Percentiles rank a stretch among this genome's conserved stretches.
Evolutionary conservation across 2,888 invertebrate genomes (phyloP).

Genomic region (Clitarchus hookeri): DNA sequence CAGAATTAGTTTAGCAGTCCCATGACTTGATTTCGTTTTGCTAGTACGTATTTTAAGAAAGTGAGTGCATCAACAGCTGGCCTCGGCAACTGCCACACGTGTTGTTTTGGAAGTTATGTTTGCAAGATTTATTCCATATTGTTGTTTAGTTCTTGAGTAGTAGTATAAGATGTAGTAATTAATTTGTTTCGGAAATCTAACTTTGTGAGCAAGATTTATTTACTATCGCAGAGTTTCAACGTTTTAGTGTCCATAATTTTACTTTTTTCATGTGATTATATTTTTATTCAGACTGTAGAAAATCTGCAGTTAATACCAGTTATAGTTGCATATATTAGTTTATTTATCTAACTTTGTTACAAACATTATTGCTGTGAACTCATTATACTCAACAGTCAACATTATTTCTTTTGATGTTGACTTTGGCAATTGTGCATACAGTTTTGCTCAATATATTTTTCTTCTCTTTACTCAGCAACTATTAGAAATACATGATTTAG

Average conservation of each 20-base stretch:
- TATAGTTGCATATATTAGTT: background rate
- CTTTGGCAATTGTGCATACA: background rate
- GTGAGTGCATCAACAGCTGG: background rate
- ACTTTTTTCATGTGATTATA: background rate
- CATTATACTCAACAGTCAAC: background rate
- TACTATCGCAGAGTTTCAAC: too few species aligned
- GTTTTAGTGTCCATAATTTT: too few species aligned
- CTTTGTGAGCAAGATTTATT: too few species aligned
- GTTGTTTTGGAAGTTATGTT: conserved; percentile 7
- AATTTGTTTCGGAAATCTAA: too few species aligned
- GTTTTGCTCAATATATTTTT: background rate
- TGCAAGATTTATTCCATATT: background rate
- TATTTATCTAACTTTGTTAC: background rate
- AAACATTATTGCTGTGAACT: background rate
- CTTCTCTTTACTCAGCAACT: background rate
- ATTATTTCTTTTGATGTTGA: background rate
- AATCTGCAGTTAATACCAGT: background rate
- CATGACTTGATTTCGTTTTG: background rate
- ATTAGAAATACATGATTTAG: background rate
- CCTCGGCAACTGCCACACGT: background rate
- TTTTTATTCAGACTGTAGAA: background rate
- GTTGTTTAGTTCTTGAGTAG: too few species aligned
- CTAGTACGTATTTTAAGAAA: background rate
- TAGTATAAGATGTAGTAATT: too few species aligned
- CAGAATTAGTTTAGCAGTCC: background rate